Base-by-base conservation (phyloP, 2,888 invertebrate species). In the Stomorhina lunata region DNA sequence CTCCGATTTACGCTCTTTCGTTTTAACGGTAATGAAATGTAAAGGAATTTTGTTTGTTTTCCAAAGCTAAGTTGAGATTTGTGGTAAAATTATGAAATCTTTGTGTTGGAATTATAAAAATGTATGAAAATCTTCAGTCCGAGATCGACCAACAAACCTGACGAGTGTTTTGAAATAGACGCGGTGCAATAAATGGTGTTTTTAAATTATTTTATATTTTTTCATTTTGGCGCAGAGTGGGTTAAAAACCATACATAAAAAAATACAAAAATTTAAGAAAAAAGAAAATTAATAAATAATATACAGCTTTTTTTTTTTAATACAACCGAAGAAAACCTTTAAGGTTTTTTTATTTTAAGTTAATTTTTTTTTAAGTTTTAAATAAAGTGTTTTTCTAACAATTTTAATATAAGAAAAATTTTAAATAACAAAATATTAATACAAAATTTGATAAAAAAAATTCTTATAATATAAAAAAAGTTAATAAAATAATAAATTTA, bases 71-170 rank as follows among this genome's bases (percentile, higher is more conserved):
- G 7, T 34, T 65, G 45, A 10, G 4, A n/a, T 7, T 17, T 27
- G 72, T 63, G 76, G 73, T 73, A n/a, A n/a, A n/a, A n/a, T 80
- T 73, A 53, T 37, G 80, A 50, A 59, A 82, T 80, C 75, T 71
- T 69, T 53, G 76, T 77, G 77, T 71, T 69, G 68, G 78, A 68
- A 63, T 75, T 79, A 57, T 63, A 63, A 78, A 73, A 34, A 48
- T 63, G 45, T 76, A 45, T n/a, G n/a, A n/a, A n/a, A n/a, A n/a
- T 68, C 57, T 86, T 88, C 86, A 89, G 89, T 89, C 88, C 88
- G 88, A 88, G 87, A 87, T 87, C 87, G 86, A 86, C 82, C 82
- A 80, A 76, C 85, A 86, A 87, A 88, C 90, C 91, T 90, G 91
- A 90, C 91, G 90, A 89, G 87, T 88, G 90, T 88, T 87, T 87